These are phyloP conservation scores for Zygogramma bicolorata DNA, from an alignment of 2,888 invertebrate genomes.

Conservation along the genomic window DNA sequence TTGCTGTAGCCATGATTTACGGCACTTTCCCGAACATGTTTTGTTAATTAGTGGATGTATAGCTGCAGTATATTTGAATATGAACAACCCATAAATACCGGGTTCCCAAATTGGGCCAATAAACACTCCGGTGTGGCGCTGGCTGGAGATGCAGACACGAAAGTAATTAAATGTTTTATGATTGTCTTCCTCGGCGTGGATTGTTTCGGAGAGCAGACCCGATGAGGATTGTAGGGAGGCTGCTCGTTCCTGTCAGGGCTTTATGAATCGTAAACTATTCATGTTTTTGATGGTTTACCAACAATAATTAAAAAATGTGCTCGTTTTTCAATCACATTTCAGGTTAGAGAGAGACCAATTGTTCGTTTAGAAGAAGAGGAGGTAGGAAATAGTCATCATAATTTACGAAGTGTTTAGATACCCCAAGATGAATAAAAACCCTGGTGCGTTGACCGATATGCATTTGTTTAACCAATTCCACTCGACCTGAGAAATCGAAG, in stretches of 20 bases:
- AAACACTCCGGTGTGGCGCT: background rate
- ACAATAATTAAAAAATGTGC: too few relatives aligned
- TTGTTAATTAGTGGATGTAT: slow-evolving; percentile 37
- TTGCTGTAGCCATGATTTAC: slow-evolving; percentile 48
- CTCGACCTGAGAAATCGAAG: too few relatives aligned
- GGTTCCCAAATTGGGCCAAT: slow-evolving; percentile 15
- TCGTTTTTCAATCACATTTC: too few relatives aligned
- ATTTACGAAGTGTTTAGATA: too few relatives aligned
- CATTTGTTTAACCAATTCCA: too few relatives aligned
- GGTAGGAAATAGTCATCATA: too few relatives aligned
- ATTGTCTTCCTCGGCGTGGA: background rate
- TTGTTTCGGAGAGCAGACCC: background rate
- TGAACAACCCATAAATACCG: slow-evolving; percentile 16
- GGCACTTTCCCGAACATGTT: slow-evolving; percentile 39
- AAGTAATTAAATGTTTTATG: background rate
- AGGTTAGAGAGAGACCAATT: too few relatives aligned
- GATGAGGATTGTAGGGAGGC: background rate
- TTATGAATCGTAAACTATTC: background rate
- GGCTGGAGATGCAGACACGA: background rate
- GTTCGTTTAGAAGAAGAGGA: too few relatives aligned
- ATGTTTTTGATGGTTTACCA: too few relatives aligned
- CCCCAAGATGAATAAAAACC: too few relatives aligned
- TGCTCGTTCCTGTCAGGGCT: background rate
- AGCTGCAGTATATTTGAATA: slow-evolving; percentile 9
- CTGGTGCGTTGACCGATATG: too few relatives aligned